Evolutionary conservation across 2,113 vertebrate genomes (phyloP).

Genomic region (Onychostoma macrolepis): DNA sequence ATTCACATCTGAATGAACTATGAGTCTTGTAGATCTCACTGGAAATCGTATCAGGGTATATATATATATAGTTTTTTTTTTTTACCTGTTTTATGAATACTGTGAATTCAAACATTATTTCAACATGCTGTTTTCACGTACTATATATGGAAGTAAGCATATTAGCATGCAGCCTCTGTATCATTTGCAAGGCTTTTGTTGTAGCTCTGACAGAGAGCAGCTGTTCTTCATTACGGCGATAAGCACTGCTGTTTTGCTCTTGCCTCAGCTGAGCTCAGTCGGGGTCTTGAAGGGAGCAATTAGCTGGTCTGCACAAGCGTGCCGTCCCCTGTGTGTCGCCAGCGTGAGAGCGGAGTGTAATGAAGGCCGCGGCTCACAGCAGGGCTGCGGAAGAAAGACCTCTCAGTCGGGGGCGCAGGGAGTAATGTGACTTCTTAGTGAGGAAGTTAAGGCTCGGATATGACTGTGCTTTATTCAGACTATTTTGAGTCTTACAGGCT

Average conservation of each 20-base stretch:
- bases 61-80: not conserved
- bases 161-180: not conserved
- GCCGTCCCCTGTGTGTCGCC: constrained; percentile 20
- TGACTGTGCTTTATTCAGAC: not conserved
- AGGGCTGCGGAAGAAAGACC: not conserved
- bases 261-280: constrained; percentile 50
- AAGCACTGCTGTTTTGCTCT: constrained; percentile 31
- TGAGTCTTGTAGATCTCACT: too few species aligned
- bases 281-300: constrained; percentile 41
- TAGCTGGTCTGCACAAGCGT: constrained; percentile 33
- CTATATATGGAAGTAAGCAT: not conserved
- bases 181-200: not conserved
- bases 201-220: constrained; percentile 36
- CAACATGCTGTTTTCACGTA: not conserved
- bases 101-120: not conserved
- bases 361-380: not conserved
- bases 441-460: not conserved
- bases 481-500: not conserved
- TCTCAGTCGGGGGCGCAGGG: not conserved
- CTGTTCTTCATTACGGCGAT: constrained; percentile 54
- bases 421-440: too few species aligned
- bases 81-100: not conserved
- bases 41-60: too few species aligned
- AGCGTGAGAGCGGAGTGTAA: constrained; percentile 26
- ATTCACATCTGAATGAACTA: not conserved